Evolutionary conservation across 1,140 invertebrate genomes (phyloP).

Genomic region (Bombus picipes): DNA sequence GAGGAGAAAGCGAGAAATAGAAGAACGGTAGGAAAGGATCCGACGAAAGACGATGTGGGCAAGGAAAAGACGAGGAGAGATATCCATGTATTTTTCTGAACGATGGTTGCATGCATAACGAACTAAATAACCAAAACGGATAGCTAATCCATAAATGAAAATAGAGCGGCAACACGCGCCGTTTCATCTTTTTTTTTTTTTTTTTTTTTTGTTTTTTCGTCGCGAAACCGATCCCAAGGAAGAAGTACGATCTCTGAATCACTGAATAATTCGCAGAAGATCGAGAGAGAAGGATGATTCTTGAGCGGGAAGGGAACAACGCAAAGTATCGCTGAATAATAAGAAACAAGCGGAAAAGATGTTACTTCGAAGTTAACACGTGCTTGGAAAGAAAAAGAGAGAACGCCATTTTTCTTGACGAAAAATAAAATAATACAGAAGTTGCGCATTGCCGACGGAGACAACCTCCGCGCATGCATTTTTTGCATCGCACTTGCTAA

Average conservation of each 20-base stretch:
- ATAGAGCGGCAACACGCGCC: constrained; percentile 45
- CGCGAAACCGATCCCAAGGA: constrained; percentile 32
- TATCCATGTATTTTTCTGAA: constrained; percentile 31
- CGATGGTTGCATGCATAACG: constrained; percentile 58
- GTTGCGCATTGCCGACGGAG: constrained; percentile 72
- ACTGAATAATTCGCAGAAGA: constrained; percentile 11
- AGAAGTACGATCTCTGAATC: not conserved
- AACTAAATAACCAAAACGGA: constrained; percentile 31
- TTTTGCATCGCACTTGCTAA: constrained; percentile 72
- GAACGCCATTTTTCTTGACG: constrained; percentile 49
- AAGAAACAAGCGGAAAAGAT: constrained; percentile 54
- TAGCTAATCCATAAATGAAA: constrained; percentile 20
- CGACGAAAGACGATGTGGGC: not conserved
- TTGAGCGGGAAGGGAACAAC: not conserved
- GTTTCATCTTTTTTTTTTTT: constrained; percentile 31
- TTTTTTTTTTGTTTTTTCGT: not conserved
- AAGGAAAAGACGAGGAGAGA: constrained; percentile 22
- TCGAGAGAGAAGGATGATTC: not conserved
- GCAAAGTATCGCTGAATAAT: constrained; percentile 23
- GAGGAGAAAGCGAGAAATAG: not conserved
- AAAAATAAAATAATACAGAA: constrained; percentile 63
- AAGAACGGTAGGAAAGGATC: not conserved
- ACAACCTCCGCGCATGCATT: constrained; percentile 75
- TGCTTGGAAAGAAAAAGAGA: constrained; percentile 31
- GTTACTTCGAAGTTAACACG: constrained; percentile 50